Conservation (phyloP, 1,140 invertebrate genomes). For the Chionoecetes opilio region DNA sequence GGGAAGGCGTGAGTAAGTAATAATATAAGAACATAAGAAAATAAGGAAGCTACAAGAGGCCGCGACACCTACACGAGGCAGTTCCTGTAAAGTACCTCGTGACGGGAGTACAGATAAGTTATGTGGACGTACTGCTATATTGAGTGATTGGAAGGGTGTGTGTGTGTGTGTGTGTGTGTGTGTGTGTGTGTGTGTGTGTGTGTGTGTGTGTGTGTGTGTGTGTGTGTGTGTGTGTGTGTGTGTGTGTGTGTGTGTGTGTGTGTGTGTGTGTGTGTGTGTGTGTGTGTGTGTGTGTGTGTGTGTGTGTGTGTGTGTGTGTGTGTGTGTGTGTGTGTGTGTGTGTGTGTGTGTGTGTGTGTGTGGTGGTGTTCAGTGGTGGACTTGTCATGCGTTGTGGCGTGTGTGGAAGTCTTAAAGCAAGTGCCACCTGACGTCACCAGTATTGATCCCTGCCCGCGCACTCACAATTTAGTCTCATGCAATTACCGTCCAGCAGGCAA, state of each 20-base stretch:
- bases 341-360: not conserved
- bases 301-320: slow-evolving; percentile 8
- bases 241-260: not conserved
- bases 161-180: not conserved
- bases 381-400: slow-evolving; percentile 6
- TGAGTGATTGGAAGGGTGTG: not conserved
- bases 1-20: not conserved
- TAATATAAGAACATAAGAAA: no score
- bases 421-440: slow-evolving; percentile 4
- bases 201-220: not conserved
- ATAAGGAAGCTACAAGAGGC: no score
- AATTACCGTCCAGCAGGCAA: slow-evolving; percentile 16
- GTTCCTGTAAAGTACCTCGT: no score
- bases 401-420: slow-evolving; percentile 28
- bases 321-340: slow-evolving; percentile 38
- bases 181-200: not conserved
- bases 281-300: not conserved
- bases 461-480: not conserved
- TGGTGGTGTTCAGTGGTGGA: not conserved
- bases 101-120: not conserved
- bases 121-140: not conserved
- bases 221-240: no score
- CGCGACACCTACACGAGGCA: no score
- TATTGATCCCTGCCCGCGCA: not conserved
- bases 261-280: not conserved